Conservation (phyloP, 2,113 vertebrate genomes). For the Psettodes erumei region DNA sequence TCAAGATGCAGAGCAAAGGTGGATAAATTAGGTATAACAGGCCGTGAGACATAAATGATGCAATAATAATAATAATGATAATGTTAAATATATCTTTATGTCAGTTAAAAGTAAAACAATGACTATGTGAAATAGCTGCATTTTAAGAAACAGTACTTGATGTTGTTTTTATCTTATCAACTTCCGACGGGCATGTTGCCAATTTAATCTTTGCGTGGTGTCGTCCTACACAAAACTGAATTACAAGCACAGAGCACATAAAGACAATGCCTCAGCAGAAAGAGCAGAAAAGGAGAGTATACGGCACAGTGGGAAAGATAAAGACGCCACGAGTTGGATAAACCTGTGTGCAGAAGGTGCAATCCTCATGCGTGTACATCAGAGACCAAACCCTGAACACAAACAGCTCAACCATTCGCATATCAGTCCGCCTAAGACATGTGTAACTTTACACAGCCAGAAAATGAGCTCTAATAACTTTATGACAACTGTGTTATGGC, state of each 20-base stretch:
- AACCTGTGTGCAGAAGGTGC: conserved; percentile 26
- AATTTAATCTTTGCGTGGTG: conserved; percentile 62
- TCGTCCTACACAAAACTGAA: conserved; percentile 62
- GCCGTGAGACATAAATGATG: conserved; percentile 8
- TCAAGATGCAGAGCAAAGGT: conserved; percentile 28
- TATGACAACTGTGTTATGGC: conserved; percentile 41
- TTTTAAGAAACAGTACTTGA: conserved; percentile 46
- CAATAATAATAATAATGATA: conserved; percentile 15
- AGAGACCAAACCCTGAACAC: conserved; percentile 33
- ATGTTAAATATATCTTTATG: conserved; percentile 32
- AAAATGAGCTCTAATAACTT: conserved; percentile 47
- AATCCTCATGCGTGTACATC: neutral
- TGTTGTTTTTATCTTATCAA: conserved; percentile 53
- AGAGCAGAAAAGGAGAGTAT: conserved; percentile 22
- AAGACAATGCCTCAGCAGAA: conserved; percentile 54
- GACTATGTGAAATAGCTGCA: conserved; percentile 42
- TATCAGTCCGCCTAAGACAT: conserved; percentile 14
- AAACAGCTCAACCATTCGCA: conserved; percentile 5
- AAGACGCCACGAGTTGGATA: conserved; percentile 15
- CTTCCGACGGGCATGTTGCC: conserved; percentile 55
- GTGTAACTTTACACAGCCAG: conserved; percentile 39
- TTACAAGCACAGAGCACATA: conserved; percentile 48
- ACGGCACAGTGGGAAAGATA: conserved; percentile 19
- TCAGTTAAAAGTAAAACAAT: conserved; percentile 31
- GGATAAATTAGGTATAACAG: conserved; percentile 6